These are phyloP conservation scores for Caradrina clavipalpis DNA, from an alignment of 2,888 invertebrate species.

Conservation along the genomic window DNA sequence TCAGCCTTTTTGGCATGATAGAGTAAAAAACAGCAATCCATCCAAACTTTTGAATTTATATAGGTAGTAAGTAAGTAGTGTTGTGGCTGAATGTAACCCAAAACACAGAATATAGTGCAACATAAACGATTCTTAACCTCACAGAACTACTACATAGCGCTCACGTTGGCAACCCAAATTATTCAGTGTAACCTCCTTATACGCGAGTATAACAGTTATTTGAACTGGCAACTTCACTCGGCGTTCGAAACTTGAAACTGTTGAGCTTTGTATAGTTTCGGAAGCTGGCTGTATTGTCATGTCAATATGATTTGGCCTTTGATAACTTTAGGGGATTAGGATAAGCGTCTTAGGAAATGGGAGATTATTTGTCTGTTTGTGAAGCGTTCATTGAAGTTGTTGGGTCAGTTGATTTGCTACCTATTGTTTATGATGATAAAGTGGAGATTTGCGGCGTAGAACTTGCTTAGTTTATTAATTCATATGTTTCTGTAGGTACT, in stretches of 20 bases:
- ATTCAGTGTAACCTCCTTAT: conserved; percentile 51
- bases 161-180: conserved; percentile 42
- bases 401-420: conserved; percentile 5
- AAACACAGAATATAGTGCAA: neutral
- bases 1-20: no score
- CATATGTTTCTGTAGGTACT: no score
- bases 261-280: conserved; percentile 50
- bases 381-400: conserved; percentile 17
- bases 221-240: conserved; percentile 59
- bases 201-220: conserved; percentile 52
- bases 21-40: no score
- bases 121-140: conserved; percentile 21
- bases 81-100: no score
- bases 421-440: neutral
- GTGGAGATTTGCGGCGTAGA: neutral
- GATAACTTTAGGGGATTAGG: conserved; percentile 47
- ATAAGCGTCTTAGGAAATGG: conserved; percentile 37
- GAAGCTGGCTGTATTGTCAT: conserved; percentile 45
- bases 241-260: conserved; percentile 56
- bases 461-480: no score
- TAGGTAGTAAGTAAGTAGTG: no score
- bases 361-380: conserved; percentile 31
- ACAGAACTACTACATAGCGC: conserved; percentile 16
- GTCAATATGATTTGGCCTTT: conserved; percentile 57
- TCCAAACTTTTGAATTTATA: no score